Base-by-base conservation (phyloP, 1,140 invertebrate species). In the Hormaphis cornu region DNA sequence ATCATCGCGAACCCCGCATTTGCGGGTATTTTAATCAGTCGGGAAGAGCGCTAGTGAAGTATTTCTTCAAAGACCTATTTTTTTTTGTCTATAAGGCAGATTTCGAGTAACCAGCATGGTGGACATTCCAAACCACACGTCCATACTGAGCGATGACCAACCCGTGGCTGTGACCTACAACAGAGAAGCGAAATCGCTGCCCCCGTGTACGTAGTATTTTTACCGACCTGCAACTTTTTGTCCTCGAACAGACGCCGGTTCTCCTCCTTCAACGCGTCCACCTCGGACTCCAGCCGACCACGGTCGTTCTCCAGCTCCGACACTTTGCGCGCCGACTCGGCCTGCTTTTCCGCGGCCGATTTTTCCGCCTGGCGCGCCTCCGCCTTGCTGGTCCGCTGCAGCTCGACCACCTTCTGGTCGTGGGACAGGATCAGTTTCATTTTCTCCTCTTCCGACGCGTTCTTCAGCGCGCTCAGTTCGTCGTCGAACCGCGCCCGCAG, bases 381-480 rank as follows among this genome's bases (percentile, higher is more conserved):
- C 5, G 50, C 44, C 50, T 66, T 66, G 44, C 33, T 66, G 5
- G n/a, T 66, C 7, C 50, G 18, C 14, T 66, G 61, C 3, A 66
- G n/a, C 2, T 44, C 61, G 10, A 66, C 44, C 2, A 66, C 50
- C 50, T 66, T n/a, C 12, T 66, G 69, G 1, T 77, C 76, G 54
- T 66, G 61, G 1, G 42, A 66, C 20, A 66, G 18, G 20, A 66
- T 66, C 46, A 81, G 69, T 30, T 76, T 74, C n/a, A 69, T 37
- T 26, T 79, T 77, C 18, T 73, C 73, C 26, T 76, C 71, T 30
- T 75, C 74, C 1, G 74, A 72, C 37, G 70, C 66, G 10, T 71
- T 54, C 14, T 69, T 70, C 12, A 46, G 28, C 69, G 46, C 70
- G 6, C 22, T 33, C 1, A 75, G 35, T 54, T 74, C 72, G 35